Evolutionary conservation across 2,797 vertebrate genomes (phyloP).

Genomic region (Mormyrops boulengeri): DNA sequence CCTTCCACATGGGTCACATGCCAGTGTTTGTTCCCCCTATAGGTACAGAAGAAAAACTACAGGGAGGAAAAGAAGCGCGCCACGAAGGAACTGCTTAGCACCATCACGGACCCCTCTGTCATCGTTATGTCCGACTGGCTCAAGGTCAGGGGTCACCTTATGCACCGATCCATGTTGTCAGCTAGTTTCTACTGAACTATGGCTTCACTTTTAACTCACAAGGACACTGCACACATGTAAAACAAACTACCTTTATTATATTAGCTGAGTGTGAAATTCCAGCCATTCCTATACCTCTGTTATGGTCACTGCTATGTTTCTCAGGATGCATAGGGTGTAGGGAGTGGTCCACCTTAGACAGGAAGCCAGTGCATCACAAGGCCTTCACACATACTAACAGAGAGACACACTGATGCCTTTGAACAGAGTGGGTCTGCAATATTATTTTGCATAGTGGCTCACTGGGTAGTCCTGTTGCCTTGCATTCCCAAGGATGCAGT

Average conservation of each 20-base stretch:
- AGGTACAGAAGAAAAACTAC: conserved; percentile 99
- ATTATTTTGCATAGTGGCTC: background rate
- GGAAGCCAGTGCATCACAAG: background rate
- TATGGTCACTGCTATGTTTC: background rate
- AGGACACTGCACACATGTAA: background rate
- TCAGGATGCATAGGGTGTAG: background rate
- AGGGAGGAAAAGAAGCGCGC: conserved; percentile 97
- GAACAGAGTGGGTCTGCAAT: background rate
- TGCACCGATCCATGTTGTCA: background rate
- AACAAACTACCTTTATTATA: background rate
- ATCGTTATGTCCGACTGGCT: conserved; percentile 98
- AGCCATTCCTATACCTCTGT: background rate
- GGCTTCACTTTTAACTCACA: background rate
- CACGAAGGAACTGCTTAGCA: conserved; percentile 94
- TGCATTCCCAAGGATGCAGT: background rate
- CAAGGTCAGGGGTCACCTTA: conserved; percentile 66
- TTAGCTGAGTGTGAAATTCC: background rate
- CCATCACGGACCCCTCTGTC: conserved; percentile 93
- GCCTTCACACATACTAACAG: background rate
- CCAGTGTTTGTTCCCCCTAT: conserved; percentile 20
- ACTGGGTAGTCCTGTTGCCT: background rate
- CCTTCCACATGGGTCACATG: background rate
- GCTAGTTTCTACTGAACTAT: background rate
- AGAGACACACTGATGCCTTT: background rate
- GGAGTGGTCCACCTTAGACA: background rate